Evolutionary conservation across 2,113 vertebrate species (phyloP).

Genomic region (Atractosteus spatula): DNA sequence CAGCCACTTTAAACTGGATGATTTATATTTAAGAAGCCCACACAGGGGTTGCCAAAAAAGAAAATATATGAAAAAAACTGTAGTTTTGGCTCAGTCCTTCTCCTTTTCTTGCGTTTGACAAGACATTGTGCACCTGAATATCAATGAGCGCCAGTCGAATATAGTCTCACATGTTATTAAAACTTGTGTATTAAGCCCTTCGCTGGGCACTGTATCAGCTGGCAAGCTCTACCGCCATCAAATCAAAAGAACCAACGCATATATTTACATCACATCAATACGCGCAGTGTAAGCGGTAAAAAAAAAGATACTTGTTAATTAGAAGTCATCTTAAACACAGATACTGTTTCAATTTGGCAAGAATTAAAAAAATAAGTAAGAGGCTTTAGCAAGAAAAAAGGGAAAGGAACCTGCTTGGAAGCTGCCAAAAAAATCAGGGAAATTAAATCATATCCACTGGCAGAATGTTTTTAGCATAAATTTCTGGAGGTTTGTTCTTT

Average conservation of each 20-base stretch:
- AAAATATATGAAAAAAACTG: slow-evolving; percentile 50
- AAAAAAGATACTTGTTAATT: slow-evolving; percentile 58
- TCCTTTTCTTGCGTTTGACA: slow-evolving; percentile 57
- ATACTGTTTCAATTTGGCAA: slow-evolving; percentile 64
- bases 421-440: slow-evolving; percentile 62
- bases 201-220: slow-evolving; percentile 65
- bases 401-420: slow-evolving; percentile 53
- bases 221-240: slow-evolving; percentile 63
- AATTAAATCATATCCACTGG: slow-evolving; percentile 66
- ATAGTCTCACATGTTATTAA: slow-evolving; percentile 54
- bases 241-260: slow-evolving; percentile 65
- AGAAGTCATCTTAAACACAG: slow-evolving; percentile 61
- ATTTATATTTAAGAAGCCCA: slow-evolving; percentile 70
- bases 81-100: slow-evolving; percentile 60
- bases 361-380: slow-evolving; percentile 59
- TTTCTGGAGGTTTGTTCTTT: slow-evolving; percentile 45
- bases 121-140: slow-evolving; percentile 59
- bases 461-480: slow-evolving; percentile 61
- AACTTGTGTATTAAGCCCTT: slow-evolving; percentile 58
- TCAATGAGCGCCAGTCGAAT: slow-evolving; percentile 54
- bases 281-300: slow-evolving; percentile 43
- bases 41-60: slow-evolving; percentile 56
- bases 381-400: slow-evolving; percentile 50
- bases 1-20: slow-evolving; percentile 73
- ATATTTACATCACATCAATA: slow-evolving; percentile 62